Evolutionary conservation across 64 coral and sea anemone genomes (phyloP), one percentile per base, ranked within the genome.

Genomic region (Anthopleura sola): DNA sequence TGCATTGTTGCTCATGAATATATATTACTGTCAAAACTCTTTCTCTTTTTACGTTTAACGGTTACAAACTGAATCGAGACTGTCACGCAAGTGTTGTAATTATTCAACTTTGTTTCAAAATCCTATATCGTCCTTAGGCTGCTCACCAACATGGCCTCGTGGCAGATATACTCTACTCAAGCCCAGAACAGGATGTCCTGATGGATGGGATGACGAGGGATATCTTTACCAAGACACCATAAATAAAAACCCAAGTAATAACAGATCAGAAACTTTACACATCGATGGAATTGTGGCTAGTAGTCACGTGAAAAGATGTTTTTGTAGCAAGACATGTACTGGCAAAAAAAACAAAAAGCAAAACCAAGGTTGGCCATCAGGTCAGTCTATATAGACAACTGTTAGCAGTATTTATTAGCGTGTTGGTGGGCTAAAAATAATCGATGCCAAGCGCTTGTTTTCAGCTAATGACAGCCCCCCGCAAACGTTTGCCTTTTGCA

Each of bases 211-310:
- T 11, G 31, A 24, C 19, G 47, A 39, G 17, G 89, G 89, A 1
- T 91, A 68, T 84, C 49, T 84, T 40, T 86, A 49, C 60, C 89
- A 91, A 55, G 89, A 86, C 75, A 91, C 89, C 7, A 75, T 64
- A 39, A 76, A 91, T 44, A 21, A 0, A 1, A 49, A 10, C 5
- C 83, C 89, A 11, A 49, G 46, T 18, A 91, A 86, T 58, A 48
- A 31, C 11, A 24, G 60, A 81, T 91, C 89, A 1, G 1, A 17
- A 36, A 86, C 24, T 21, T 71, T 91, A 58, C 71, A 90, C 55
- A 68, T 90, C 48, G 74, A 90, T 19, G 68, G 82, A 3, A 33
- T 12, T 3, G 83, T 90, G 13, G 3, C 21, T 39, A n/a, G 46
- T 20, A 86, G 57, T 39, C 6, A 53, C 34, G 49, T 91, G 0